phyloP scores from a whole-genome alignment of 2,797 vertebrate species.

The Xiphorhynchus erythropygius region DNA sequence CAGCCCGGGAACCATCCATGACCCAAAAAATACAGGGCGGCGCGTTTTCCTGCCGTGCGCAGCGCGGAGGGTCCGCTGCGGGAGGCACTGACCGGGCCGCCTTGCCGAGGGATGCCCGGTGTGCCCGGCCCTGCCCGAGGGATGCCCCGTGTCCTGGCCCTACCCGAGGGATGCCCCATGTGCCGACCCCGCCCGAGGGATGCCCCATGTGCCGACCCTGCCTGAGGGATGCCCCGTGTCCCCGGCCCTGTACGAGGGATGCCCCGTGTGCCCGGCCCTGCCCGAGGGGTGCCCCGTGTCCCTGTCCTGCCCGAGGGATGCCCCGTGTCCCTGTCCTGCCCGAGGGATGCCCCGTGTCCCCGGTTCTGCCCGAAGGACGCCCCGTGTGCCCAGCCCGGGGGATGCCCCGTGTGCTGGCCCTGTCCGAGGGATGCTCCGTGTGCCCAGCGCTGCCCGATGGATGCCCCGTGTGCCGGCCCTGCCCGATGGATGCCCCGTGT shows the following conservation, averaged over 20 bases:
- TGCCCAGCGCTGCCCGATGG: too few relatives aligned
- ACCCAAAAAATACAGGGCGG: background rate
- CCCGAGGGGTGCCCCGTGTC: accelerated
- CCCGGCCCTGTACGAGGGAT: too few relatives aligned
- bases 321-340: background rate
- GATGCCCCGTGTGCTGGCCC: accelerated
- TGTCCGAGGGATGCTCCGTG: background rate
- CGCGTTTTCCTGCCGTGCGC: accelerated
- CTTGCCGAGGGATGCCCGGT: background rate
- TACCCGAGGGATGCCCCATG: background rate
- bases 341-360: background rate
- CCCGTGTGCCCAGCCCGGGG: background rate
- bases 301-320: too few relatives aligned
- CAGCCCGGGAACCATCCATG: accelerated
- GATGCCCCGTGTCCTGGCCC: too few relatives aligned
- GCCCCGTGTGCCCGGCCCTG: too few relatives aligned
- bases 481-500: too few relatives aligned
- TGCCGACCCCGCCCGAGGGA: background rate
- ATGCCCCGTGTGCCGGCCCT: too few relatives aligned
- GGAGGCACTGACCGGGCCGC: too few relatives aligned
- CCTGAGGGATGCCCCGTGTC: background rate
- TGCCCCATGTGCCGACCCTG: too few relatives aligned
- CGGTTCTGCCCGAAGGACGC: too few relatives aligned
- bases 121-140: background rate
- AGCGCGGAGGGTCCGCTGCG: too few relatives aligned